Evolutionary conservation across 2,113 vertebrate genomes (phyloP).

Genomic region (Pterophyllum scalare): DNA sequence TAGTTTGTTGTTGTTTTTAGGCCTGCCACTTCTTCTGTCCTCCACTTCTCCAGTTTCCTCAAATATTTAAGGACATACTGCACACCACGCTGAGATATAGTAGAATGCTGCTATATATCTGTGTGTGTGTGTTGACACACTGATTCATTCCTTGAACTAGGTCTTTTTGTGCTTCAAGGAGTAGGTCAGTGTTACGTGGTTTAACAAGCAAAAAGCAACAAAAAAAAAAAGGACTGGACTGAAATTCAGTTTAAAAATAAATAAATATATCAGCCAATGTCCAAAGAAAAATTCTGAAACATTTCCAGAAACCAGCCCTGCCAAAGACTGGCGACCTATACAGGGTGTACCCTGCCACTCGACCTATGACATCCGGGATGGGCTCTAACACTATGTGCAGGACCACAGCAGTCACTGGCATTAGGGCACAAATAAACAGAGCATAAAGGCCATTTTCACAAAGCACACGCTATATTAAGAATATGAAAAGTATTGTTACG

Average conservation of each 20-base stretch:
- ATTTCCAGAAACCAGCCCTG: not conserved
- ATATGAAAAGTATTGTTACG: not conserved
- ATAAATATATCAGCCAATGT: not conserved
- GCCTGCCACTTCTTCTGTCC: not conserved
- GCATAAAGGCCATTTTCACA: not conserved
- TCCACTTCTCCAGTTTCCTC: not conserved
- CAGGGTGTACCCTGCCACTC: too few relatives aligned
- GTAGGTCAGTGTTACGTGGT: fast-evolving
- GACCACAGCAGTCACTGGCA: not conserved
- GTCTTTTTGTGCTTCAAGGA: not conserved
- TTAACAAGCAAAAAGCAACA: not conserved
- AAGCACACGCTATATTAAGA: not conserved
- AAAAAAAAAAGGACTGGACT: not conserved
- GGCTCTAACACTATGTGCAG: not conserved
- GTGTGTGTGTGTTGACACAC: not conserved
- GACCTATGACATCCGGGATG: too few relatives aligned
- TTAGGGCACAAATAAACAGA: not conserved
- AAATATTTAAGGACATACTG: not conserved
- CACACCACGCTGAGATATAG: too few relatives aligned
- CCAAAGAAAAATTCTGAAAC: not conserved
- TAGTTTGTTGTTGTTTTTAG: not conserved
- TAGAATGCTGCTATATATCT: too few relatives aligned
- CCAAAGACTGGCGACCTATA: too few relatives aligned
- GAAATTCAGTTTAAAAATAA: not conserved
- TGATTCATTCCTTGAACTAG: not conserved